phyloP scores from a whole-genome alignment of 2,797 vertebrate genomes.

The Sebastes trivittatus region DNA sequence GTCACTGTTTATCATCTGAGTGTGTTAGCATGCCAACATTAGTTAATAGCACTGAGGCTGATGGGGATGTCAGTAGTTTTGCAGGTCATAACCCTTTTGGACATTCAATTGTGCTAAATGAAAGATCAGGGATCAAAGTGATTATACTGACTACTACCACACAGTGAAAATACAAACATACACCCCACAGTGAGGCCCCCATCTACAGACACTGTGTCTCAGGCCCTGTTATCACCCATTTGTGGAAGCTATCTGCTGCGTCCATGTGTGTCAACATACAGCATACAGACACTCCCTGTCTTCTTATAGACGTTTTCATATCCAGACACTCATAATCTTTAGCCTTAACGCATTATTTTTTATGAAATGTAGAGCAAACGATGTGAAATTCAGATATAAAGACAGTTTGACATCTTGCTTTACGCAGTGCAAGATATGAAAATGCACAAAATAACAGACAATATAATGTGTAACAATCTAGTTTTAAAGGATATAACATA shows the following conservation, averaged over 20 bases:
- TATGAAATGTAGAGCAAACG: neutral
- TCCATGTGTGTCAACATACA: slow-evolving; percentile 59
- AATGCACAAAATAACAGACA: neutral
- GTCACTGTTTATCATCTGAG: neutral
- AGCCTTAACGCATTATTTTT: neutral
- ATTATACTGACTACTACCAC: neutral
- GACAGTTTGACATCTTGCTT: neutral
- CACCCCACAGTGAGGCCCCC: slow-evolving; percentile 17
- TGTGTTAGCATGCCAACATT: neutral
- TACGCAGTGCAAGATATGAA: neutral
- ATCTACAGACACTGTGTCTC: neutral
- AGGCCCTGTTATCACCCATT: slow-evolving; percentile 53
- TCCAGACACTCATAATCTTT: neutral
- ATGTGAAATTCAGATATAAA: neutral
- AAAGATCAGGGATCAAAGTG: neutral
- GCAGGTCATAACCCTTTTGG: too few species aligned
- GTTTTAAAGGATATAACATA: neutral
- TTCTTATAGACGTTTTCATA: neutral
- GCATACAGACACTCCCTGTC: slow-evolving; percentile 66
- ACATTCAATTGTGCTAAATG: neutral
- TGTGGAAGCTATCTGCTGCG: slow-evolving; percentile 64
- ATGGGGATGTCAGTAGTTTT: neutral
- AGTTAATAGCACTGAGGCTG: neutral
- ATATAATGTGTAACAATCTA: neutral
- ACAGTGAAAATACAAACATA: neutral